Conservation (phyloP, 2,888 invertebrate genomes). For the Orchesellides sinensis region DNA sequence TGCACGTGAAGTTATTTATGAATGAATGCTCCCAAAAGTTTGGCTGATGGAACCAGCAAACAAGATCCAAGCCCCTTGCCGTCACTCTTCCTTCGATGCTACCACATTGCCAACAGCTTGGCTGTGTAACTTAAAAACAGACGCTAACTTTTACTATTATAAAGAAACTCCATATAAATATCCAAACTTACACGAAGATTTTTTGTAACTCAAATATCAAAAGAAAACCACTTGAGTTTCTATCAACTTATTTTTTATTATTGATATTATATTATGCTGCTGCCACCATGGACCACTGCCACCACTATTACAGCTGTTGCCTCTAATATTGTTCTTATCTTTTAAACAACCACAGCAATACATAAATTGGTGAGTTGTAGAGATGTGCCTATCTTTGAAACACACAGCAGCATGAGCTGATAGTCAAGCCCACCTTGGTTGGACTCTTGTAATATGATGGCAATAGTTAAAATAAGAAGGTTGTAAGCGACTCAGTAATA, state of each 20-base stretch:
- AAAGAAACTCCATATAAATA: background rate
- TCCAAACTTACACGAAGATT: background rate
- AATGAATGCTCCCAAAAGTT: conserved; percentile 25
- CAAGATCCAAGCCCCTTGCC: conserved; percentile 22
- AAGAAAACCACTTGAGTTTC: background rate
- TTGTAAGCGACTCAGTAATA: conserved; percentile 21
- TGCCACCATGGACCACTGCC: background rate
- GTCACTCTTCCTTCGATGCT: background rate
- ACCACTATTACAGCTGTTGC: background rate
- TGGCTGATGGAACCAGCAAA: conserved; percentile 15
- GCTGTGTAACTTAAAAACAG: conserved; percentile 11
- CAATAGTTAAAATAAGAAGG: conserved; percentile 2
- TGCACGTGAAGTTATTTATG: conserved; percentile 21
- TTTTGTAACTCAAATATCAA: background rate
- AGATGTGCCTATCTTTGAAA: too few relatives aligned
- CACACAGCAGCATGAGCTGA: too few relatives aligned
- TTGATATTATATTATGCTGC: background rate
- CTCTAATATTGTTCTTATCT: too few relatives aligned
- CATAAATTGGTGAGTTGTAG: too few relatives aligned
- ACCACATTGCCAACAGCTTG: conserved; percentile 4
- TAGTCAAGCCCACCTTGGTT: conserved; percentile 59
- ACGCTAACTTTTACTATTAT: too few relatives aligned
- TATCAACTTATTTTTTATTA: background rate
- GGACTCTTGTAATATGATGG: background rate
- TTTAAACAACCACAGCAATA: too few relatives aligned